These are phyloP conservation scores for Bathynomus jamesi DNA, from an alignment of 1,140 invertebrate species.

Conservation along the genomic window DNA sequence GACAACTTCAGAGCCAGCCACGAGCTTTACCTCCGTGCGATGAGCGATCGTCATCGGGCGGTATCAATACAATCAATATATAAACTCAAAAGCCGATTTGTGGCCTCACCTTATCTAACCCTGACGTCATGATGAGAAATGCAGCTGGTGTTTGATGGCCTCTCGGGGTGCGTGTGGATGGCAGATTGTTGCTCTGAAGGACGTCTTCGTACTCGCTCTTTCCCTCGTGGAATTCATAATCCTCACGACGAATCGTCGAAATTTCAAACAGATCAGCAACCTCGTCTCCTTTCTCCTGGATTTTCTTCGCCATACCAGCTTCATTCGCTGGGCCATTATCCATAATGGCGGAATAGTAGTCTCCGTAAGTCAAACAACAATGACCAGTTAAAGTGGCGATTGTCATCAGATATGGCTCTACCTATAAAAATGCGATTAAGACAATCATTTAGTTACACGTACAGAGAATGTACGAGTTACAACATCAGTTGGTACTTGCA, in stretches of 20 bases:
- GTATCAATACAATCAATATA: too few relatives aligned
- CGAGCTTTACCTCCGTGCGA: too few relatives aligned
- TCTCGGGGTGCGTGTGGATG: slow-evolving; percentile 59
- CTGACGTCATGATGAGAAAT: slow-evolving; percentile 78
- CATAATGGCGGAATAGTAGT: slow-evolving; percentile 65
- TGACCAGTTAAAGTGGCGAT: slow-evolving; percentile 92
- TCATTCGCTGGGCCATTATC: slow-evolving; percentile 81
- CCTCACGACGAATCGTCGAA: slow-evolving; percentile 65
- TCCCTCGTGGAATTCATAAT: slow-evolving; percentile 66
- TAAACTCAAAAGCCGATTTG: too few relatives aligned
- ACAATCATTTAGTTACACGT: background rate
- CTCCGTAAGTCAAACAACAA: slow-evolving; percentile 65
- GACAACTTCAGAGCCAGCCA: too few relatives aligned
- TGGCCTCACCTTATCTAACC: slow-evolving; percentile 63
- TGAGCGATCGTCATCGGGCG: too few relatives aligned
- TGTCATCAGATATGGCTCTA: slow-evolving; percentile 81
- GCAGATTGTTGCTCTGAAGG: slow-evolving; percentile 63
- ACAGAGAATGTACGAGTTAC: too few relatives aligned
- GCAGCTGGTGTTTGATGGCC: slow-evolving; percentile 84
- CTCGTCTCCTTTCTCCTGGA: slow-evolving; percentile 64
- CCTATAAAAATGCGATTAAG: slow-evolving; percentile 38
- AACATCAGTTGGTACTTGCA: too few relatives aligned
- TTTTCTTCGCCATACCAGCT: slow-evolving; percentile 51
- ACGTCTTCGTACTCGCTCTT: slow-evolving; percentile 73
- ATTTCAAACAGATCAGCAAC: slow-evolving; percentile 81